Evolutionary conservation across 92 coral and sea anemone genomes (phyloP).

Genomic region (Isaurus tuberculatus): DNA sequence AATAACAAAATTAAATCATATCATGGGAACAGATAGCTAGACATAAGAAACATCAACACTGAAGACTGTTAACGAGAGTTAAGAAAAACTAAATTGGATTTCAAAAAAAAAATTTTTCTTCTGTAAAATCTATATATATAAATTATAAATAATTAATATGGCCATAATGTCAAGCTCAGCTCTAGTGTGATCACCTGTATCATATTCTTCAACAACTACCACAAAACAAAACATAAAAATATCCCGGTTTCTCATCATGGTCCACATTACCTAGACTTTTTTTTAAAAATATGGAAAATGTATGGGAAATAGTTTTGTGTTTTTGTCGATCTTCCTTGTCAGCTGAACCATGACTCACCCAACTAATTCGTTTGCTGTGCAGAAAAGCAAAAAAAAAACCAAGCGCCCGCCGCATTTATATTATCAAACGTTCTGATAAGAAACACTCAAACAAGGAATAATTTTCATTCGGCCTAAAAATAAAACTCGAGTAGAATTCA

Average conservation of each 20-base stretch:
- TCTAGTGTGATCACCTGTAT: not conserved
- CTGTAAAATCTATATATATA: not conserved
- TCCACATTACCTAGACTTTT: not conserved
- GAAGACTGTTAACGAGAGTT: not conserved
- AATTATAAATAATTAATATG: not conserved
- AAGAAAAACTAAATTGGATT: not conserved
- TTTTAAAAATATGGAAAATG: not conserved
- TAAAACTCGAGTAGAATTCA: not conserved
- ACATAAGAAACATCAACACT: not conserved
- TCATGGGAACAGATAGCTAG: not conserved
- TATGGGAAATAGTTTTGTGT: not conserved
- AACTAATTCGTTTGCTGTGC: not conserved
- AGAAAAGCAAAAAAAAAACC: slow-evolving; percentile 1
- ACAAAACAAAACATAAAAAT: not conserved
- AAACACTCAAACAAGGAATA: slow-evolving; percentile 2
- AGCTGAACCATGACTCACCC: slow-evolving; percentile 2
- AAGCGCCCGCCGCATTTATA: not conserved
- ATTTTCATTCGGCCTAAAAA: not conserved
- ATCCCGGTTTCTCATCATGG: slow-evolving; percentile 9
- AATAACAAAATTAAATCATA: not conserved
- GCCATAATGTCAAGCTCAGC: slow-evolving; percentile 6
- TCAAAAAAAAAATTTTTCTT: not conserved
- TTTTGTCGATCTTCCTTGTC: not conserved
- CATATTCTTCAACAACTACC: not conserved
- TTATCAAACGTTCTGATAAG: not conserved